phyloP scores from a whole-genome alignment of 2,797 vertebrate species.

The Gallinago stenura region DNA sequence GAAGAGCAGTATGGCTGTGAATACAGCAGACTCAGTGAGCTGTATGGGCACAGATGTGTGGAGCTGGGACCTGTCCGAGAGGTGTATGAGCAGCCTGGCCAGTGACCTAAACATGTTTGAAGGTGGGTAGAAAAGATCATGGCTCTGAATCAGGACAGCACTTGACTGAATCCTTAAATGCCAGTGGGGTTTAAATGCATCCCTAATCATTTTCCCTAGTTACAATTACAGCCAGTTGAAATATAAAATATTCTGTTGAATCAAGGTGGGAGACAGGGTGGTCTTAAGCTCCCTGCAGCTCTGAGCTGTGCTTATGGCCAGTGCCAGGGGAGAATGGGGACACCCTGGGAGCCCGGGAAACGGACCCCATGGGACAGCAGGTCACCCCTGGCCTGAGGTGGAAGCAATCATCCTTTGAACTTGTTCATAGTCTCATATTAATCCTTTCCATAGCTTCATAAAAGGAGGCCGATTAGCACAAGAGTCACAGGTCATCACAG shows the following conservation, averaged over 20 bases:
- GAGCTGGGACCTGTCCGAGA: background rate
- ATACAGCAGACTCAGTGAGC: background rate
- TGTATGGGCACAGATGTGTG: too few relatives aligned
- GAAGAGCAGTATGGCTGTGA: background rate
- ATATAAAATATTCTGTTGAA: background rate
- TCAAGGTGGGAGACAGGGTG: background rate
- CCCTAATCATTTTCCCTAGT: background rate
- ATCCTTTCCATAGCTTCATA: background rate
- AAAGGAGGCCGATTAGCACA: background rate
- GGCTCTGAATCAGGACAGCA: background rate
- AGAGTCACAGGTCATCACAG: background rate
- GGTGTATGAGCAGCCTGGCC: rapidly evolving
- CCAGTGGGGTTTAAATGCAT: background rate
- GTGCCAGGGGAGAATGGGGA: rapidly evolving
- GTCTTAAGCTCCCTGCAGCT: background rate
- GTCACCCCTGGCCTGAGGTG: background rate
- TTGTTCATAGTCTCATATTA: background rate
- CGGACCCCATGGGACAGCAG: rapidly evolving
- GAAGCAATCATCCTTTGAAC: background rate
- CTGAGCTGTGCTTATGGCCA: background rate
- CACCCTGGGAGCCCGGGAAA: rapidly evolving
- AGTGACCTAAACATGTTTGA: rapidly evolving
- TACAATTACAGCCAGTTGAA: background rate
- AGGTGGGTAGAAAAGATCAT: background rate
- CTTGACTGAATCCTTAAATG: background rate